Percentiles rank a stretch among this genome's conserved stretches.
phyloP scores from a whole-genome alignment of 2,113 vertebrate genomes.

The Tautogolabrus adspersus region DNA sequence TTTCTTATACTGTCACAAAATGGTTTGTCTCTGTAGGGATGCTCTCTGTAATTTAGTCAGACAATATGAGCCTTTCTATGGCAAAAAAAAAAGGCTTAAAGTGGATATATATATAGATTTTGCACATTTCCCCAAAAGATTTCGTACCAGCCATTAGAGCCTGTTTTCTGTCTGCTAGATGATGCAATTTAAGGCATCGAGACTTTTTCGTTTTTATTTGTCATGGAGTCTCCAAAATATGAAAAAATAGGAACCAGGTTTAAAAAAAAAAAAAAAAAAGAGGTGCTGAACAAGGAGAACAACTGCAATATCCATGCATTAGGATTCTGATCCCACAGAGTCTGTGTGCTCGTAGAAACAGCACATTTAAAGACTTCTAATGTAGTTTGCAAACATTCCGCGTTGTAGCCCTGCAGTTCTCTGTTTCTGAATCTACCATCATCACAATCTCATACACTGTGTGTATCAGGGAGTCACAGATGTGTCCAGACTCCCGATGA shows the following conservation, averaged over 20 bases:
- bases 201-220: not conserved
- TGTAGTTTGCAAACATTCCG: conserved; percentile 69
- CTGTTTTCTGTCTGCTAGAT: not conserved
- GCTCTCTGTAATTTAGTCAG: too few relatives aligned
- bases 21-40: too few relatives aligned
- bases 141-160: not conserved
- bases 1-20: not conserved
- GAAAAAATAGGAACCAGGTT: not conserved
- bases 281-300: not conserved
- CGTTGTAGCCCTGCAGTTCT: conserved; percentile 51
- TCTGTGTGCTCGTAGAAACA: conserved; percentile 56
- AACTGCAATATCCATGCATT: conserved; percentile 27
- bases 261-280: not conserved
- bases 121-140: not conserved
- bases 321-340: conserved; percentile 45
- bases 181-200: too few relatives aligned
- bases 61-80: not conserved
- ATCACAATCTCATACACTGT: conserved; percentile 65
- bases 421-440: conserved; percentile 48
- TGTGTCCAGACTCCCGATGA: conserved; percentile 41
- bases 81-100: not conserved
- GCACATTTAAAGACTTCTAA: conserved; percentile 51
- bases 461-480: conserved; percentile 52
- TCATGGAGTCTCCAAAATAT: not conserved
- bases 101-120: not conserved